A percentile compares a stretch with the other conserved stretches of the same genome.
Conservation (phyloP, 2,888 invertebrate genomes). For the Polydrusus pterygomalis region DNA sequence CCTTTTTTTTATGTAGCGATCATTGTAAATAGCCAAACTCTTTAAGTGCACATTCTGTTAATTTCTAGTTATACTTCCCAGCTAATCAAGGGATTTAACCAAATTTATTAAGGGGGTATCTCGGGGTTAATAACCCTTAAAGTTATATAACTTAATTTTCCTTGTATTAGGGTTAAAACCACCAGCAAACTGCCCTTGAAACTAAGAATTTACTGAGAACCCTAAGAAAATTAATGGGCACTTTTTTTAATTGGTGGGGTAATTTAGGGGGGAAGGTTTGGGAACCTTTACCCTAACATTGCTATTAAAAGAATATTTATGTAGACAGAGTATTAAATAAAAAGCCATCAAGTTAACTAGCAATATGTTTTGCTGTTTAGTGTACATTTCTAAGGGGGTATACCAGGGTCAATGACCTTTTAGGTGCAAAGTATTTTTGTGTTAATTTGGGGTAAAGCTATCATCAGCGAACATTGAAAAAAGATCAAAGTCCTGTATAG, state of each 20-base stretch:
- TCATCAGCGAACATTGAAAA: background rate
- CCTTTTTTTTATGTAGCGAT: background rate
- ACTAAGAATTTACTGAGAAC: too few relatives aligned
- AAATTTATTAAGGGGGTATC: too few relatives aligned
- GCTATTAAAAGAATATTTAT: background rate
- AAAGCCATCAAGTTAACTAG: background rate
- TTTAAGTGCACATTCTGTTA: background rate
- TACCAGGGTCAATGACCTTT: conserved; percentile 22
- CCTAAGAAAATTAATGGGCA: too few relatives aligned
- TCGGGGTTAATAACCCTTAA: too few relatives aligned
- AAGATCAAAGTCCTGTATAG: too few relatives aligned
- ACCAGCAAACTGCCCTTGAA: too few relatives aligned
- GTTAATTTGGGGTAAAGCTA: background rate
- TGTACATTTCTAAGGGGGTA: conserved; percentile 6
- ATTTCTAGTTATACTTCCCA: too few relatives aligned
- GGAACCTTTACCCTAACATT: background rate
- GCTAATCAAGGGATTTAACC: too few relatives aligned
- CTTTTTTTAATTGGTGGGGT: too few relatives aligned
- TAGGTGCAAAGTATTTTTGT: background rate
- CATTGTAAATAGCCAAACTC: background rate
- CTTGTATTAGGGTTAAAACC: too few relatives aligned
- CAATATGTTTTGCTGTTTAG: background rate
- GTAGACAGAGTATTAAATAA: background rate
- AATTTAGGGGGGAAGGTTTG: too few relatives aligned
- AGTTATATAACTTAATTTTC: too few relatives aligned